Conservation (phyloP, 2,888 invertebrate genomes). For the Acanthosepion esculentum region DNA sequence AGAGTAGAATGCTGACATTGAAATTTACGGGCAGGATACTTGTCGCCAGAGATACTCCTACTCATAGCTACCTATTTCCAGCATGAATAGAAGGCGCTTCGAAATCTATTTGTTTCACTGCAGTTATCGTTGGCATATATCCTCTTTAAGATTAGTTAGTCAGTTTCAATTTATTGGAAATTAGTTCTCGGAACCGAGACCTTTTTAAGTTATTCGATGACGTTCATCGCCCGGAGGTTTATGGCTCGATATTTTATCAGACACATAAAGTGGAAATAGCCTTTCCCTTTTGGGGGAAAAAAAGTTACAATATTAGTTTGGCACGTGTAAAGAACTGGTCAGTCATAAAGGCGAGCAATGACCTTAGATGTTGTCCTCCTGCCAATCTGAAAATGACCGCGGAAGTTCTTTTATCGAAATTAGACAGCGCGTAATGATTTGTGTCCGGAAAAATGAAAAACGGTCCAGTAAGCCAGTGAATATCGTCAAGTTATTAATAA, state of each 20-base stretch:
- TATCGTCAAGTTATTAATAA: background rate
- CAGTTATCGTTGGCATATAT: background rate
- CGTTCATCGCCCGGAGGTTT: background rate
- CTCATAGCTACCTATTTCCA: no score
- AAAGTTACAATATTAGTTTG: background rate
- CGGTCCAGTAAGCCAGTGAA: background rate
- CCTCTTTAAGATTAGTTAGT: background rate
- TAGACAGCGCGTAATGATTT: background rate
- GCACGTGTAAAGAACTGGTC: background rate
- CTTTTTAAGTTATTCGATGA: background rate
- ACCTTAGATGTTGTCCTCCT: background rate
- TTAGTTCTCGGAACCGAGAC: background rate
- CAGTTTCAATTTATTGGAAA: background rate
- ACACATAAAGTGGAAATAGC: background rate
- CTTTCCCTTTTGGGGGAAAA: background rate
- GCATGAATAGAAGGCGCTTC: no score
- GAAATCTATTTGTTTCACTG: no score
- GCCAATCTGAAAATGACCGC: background rate
- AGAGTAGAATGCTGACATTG: no score
- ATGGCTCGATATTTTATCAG: background rate
- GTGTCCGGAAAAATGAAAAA: background rate
- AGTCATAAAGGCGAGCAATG: background rate
- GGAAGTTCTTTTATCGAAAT: background rate
- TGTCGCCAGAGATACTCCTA: no score
- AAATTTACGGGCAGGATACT: no score